Conservation (phyloP, 2,888 invertebrate species). For the Lasioglossum pauxillum region DNA sequence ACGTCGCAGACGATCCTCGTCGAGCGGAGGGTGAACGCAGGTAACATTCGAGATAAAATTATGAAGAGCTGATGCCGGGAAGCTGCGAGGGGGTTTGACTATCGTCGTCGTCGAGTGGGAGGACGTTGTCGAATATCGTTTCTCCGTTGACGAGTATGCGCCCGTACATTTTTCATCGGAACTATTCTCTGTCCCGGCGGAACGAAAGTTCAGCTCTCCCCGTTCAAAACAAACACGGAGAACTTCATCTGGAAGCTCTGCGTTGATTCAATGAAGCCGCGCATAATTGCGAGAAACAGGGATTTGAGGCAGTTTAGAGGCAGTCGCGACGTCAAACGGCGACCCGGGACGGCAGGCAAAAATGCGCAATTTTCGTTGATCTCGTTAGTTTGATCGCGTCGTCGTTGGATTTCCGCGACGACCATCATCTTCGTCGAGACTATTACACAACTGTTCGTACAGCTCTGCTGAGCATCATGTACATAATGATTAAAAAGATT, state of each 20-base stretch:
- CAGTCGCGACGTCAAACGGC: not conserved
- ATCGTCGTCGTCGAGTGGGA: not conserved
- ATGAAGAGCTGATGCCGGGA: not conserved
- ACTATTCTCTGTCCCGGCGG: not conserved
- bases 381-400: not conserved
- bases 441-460: not conserved
- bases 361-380: not conserved
- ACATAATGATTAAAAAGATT: too few relatives aligned
- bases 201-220: not conserved
- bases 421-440: not conserved
- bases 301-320: not conserved
- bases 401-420: too few relatives aligned
- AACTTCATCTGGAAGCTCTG: not conserved
- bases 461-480: not conserved
- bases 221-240: not conserved
- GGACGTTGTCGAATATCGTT: slow-evolving; percentile 8
- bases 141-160: not conserved
- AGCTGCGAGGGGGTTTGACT: not conserved
- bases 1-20: not conserved
- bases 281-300: slow-evolving; percentile 4
- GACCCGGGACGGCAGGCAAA: not conserved
- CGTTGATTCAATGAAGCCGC: not conserved
- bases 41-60: slow-evolving; percentile 7
- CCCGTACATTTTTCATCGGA: slow-evolving; percentile 13
- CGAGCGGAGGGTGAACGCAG: not conserved